Evolutionary conservation across 1,140 invertebrate genomes (phyloP).

Genomic region (Tetragnatha versicolor): DNA sequence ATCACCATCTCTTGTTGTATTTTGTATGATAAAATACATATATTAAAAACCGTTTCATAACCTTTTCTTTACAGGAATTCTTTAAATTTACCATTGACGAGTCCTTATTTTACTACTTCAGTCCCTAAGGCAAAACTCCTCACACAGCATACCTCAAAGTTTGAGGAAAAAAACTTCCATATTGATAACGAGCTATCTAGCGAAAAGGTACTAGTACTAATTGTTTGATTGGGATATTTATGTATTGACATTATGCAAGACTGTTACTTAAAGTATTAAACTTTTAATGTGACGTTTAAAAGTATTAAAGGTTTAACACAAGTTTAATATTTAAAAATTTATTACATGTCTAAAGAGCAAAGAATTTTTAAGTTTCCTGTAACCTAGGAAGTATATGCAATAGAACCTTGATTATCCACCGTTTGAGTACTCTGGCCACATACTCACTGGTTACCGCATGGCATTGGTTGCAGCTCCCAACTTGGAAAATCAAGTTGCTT

Average conservation of each 20-base stretch:
- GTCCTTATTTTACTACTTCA: slow-evolving; percentile 74
- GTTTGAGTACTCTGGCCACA: too few relatives aligned
- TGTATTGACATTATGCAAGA: background rate
- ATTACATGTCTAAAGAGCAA: too few relatives aligned
- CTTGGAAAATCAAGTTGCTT: too few relatives aligned
- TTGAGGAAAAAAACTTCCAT: slow-evolving; percentile 63
- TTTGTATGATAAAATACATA: too few relatives aligned
- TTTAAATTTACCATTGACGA: slow-evolving; percentile 69
- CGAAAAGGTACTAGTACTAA: slow-evolving; percentile 63
- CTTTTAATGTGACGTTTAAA: background rate
- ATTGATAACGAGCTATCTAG: slow-evolving; percentile 61
- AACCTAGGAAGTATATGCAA: too few relatives aligned
- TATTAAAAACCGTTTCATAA: too few relatives aligned
- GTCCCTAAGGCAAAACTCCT: slow-evolving; percentile 75
- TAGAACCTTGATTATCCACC: too few relatives aligned
- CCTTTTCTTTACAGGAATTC: slow-evolving; percentile 60
- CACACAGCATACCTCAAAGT: slow-evolving; percentile 70
- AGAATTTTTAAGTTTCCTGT: too few relatives aligned
- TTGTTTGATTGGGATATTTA: background rate
- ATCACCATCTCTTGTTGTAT: too few relatives aligned
- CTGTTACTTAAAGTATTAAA: background rate
- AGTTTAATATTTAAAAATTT: too few relatives aligned
- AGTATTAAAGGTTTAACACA: background rate
- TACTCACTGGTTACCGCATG: too few relatives aligned
- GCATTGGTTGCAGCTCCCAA: too few relatives aligned